Percentiles rank a stretch among this genome's conserved stretches.
Evolutionary conservation across 2,113 vertebrate genomes (phyloP).

Genomic region (Mungos mungo): DNA sequence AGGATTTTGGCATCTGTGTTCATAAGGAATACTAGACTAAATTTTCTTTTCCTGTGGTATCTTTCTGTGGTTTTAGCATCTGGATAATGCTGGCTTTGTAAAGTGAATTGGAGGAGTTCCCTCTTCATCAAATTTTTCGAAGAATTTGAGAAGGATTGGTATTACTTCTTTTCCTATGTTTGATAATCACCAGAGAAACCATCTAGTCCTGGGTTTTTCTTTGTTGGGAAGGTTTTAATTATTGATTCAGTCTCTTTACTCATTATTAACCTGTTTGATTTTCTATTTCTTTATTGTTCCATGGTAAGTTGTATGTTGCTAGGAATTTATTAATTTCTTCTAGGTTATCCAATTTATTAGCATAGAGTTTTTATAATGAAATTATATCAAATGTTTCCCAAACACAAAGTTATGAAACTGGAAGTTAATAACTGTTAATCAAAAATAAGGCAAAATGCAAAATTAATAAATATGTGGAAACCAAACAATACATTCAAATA

Average conservation of each 20-base stretch:
- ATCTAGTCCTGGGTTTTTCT: not conserved
- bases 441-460: not conserved
- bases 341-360: not conserved
- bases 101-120: not conserved
- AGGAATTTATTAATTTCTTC: not conserved
- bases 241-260: not conserved
- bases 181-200: not conserved
- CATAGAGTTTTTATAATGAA: not conserved
- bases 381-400: not conserved
- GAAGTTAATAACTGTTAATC: not conserved
- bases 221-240: not conserved
- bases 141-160: not conserved
- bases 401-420: not conserved
- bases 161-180: not conserved
- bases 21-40: not conserved
- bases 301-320: not conserved
- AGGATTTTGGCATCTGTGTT: not conserved
- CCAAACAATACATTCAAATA: not conserved
- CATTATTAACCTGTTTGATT: not conserved
- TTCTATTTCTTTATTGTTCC: not conserved
- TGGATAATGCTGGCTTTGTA: not conserved
- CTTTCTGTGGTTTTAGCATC: not conserved
- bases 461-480: not conserved
- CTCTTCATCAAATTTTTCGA: not conserved
- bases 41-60: not conserved